phyloP scores from a whole-genome alignment of 1,140 invertebrate genomes.

The Brachionus manjavacas region DNA sequence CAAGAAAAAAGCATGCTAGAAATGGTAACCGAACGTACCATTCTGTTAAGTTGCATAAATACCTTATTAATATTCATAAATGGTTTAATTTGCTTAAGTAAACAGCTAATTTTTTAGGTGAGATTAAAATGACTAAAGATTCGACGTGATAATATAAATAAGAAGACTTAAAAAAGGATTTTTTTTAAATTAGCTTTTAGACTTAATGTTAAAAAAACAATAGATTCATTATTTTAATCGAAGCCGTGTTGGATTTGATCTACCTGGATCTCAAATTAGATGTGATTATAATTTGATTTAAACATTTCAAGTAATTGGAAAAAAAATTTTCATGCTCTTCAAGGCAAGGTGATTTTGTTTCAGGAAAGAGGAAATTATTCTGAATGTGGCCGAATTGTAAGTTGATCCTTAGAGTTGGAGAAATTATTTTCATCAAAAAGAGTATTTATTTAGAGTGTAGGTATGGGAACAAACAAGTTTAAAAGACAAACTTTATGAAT shows the following conservation, averaged over 20 bases:
- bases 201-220: background rate
- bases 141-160: background rate
- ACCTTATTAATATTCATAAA: background rate
- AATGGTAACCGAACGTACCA: no score
- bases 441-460: background rate
- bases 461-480: slow-evolving; percentile 24
- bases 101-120: background rate
- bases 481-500: slow-evolving; percentile 18
- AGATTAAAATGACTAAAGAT: background rate
- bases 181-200: background rate
- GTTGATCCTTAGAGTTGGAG: background rate
- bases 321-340: background rate
- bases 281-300: background rate
- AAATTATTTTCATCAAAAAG: background rate
- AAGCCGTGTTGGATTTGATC: background rate
- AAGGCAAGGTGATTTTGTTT: background rate
- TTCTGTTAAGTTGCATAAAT: background rate
- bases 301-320: background rate
- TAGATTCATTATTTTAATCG: background rate
- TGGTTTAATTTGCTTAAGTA: background rate
- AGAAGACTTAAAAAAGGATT: background rate
- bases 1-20: background rate
- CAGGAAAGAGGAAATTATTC: background rate
- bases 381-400: background rate
- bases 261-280: background rate